A percentile compares a stretch with the other conserved stretches of the same genome.
These are phyloP conservation scores for Leptogaster cylindrica DNA, from an alignment of 2,888 invertebrate genomes.

Conservation along the genomic window DNA sequence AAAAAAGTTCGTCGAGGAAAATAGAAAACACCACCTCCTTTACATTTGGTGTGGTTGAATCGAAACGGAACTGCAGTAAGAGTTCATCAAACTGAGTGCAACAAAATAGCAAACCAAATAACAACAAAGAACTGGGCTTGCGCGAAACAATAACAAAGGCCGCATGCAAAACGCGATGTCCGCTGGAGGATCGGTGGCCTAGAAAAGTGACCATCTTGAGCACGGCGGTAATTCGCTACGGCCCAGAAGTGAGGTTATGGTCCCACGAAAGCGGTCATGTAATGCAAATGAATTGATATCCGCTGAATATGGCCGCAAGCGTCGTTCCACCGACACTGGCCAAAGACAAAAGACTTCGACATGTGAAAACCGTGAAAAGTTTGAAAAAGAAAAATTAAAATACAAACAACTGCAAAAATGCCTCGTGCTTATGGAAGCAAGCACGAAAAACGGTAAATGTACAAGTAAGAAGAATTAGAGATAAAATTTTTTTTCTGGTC, in stretches of 20 bases:
- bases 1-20: no score
- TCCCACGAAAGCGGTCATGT: not conserved
- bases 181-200: constrained; percentile 22
- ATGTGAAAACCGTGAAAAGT: constrained; percentile 37
- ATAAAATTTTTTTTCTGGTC: not conserved
- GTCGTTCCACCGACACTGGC: not conserved
- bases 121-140: constrained; percentile 10
- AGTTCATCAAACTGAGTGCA: not conserved
- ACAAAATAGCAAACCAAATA: not conserved
- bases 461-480: not conserved
- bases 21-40: no score
- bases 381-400: no score
- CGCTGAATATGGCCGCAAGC: not conserved
- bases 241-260: not conserved
- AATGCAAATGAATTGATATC: constrained; percentile 5
- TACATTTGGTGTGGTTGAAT: constrained; percentile 5
- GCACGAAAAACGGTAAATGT: constrained; percentile 22
- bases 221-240: constrained; percentile 22
- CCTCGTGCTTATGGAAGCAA: constrained; percentile 33
- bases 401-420: no score
- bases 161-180: not conserved
- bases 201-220: constrained; percentile 37
- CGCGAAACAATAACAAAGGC: not conserved
- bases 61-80: not conserved
- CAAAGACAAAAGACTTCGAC: constrained; percentile 19